phyloP scores from a whole-genome alignment of 2,888 invertebrate genomes.

The Carcina quercana region DNA sequence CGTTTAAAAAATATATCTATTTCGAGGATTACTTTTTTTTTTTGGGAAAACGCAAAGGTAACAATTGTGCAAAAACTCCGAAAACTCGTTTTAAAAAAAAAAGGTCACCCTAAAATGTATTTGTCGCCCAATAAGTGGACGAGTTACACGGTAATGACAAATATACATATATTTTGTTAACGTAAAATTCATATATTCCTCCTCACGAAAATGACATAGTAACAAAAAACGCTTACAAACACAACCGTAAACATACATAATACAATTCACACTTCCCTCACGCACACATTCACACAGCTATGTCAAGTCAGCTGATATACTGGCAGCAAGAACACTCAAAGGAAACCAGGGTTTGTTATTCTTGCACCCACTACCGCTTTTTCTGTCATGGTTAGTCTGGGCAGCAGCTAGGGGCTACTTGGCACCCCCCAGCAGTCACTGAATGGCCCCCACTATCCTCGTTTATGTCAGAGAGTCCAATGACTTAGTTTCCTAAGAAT shows the following conservation, averaged over 20 bases:
- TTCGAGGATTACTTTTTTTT: constrained; percentile 36
- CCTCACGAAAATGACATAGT: constrained; percentile 44
- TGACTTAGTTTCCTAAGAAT: too few species aligned
- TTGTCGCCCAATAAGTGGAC: constrained; percentile 20
- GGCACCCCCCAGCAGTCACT: too few species aligned
- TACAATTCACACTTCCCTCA: constrained; percentile 18
- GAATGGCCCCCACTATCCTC: too few species aligned
- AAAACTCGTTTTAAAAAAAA: constrained; percentile 31
- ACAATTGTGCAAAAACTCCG: constrained; percentile 38
- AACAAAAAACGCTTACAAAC: constrained; percentile 54
- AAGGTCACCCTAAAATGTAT: constrained; percentile 28
- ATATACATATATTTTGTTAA: constrained; percentile 33
- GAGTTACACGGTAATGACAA: constrained; percentile 36
- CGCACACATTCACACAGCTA: constrained; percentile 12
- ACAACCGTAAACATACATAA: constrained; percentile 47
- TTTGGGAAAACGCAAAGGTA: constrained; percentile 30
- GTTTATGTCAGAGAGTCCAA: too few species aligned
- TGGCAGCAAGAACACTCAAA: constrained; percentile 16
- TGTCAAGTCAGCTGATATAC: constrained; percentile 21
- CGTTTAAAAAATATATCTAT: constrained; percentile 47
- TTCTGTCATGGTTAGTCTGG: constrained; percentile 2
- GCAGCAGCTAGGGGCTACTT: too few species aligned
- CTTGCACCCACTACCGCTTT: constrained; percentile 4
- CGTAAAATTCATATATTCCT: constrained; percentile 36
- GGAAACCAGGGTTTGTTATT: background rate